Base-by-base conservation (phyloP, 2,113 vertebrate species). In the Pelobates fuscus region DNA sequence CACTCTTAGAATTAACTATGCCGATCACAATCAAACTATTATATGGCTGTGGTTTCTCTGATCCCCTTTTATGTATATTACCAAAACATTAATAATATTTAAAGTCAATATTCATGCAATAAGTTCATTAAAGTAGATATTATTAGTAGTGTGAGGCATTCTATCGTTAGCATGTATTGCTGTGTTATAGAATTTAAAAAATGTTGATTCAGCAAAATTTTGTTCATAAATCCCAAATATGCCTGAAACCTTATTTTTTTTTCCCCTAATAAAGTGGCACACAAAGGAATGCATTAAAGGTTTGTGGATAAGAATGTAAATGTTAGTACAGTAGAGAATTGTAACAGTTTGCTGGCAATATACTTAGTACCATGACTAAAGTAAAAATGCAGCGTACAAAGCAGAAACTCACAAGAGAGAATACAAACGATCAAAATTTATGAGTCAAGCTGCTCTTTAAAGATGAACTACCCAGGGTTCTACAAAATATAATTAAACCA, bases 261-360 rank as follows among this genome's bases (percentile, higher is more conserved):
- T 78, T 72, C 44, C 67, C 69, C 76, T 83, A 79, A 18, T 29
- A 84, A 87, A 88, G 86, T 75, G 54, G 18, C 65, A 58, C 80
- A 81, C 75, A 83, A 85, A 82, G 70, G 77, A 71, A 84, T 81
- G 80, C 37, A 69, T 85, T 83, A 86, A 88, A 82, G 70, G 77
- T 84, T 77, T 82, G 67, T 49, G 68, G 81, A 83, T 84, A 58
- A 71, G 81, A 55, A n/a, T 57, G 83, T 86, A 90, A 88, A 88
- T 83, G 78, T 82, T 84, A 87, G 72, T 70, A 44, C 81, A 78
- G 69, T 15, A 77, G 84, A 62, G 82, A 84, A 62, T 85, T 86
- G 83, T 75, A 82, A 66, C 64, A 66, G 79, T 81, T 75, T 83
- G 70, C 78, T 84, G 73, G 77, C 81, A 84, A 80, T 80, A 78